Conservation (phyloP, 2,888 invertebrate species). For the Pomacea canaliculata region DNA sequence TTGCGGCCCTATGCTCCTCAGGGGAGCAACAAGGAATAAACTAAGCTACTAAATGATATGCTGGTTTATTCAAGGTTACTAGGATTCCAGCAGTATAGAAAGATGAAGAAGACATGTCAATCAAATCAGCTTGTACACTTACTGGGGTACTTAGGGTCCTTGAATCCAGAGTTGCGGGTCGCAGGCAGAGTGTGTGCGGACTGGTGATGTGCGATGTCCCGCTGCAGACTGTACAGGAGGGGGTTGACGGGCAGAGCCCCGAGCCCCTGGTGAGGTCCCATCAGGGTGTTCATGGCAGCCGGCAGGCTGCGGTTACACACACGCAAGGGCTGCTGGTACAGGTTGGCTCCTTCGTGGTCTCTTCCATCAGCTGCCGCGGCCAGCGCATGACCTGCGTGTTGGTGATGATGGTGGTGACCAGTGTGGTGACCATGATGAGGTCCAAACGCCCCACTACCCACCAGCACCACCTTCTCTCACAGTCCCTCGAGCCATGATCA, state of each 20-base stretch:
- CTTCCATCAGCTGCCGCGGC: neutral
- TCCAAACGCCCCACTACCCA: constrained; percentile 20
- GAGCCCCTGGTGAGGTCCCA: constrained; percentile 26
- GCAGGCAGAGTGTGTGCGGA: constrained; percentile 31
- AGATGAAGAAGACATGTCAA: too few relatives aligned
- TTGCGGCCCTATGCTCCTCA: too few relatives aligned
- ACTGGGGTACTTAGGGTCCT: constrained; percentile 36
- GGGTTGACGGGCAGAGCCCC: constrained; percentile 32
- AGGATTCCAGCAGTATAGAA: too few relatives aligned
- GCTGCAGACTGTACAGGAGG: constrained; percentile 31
- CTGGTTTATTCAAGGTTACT: too few relatives aligned
- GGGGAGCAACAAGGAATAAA: too few relatives aligned
- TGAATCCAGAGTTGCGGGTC: constrained; percentile 35
- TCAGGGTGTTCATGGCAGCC: constrained; percentile 19
- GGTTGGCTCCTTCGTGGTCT: constrained; percentile 23
- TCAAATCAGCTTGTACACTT: constrained; percentile 10
- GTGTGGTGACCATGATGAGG: constrained; percentile 11
- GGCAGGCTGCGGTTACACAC: constrained; percentile 36
- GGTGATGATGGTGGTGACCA: neutral
- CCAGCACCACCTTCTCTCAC: constrained; percentile 8
- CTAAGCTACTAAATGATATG: too few relatives aligned
- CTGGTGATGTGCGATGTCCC: constrained; percentile 32
- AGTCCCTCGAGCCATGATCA: constrained; percentile 18
- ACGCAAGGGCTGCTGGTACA: constrained; percentile 31
- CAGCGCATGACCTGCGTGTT: too few relatives aligned